Evolutionary conservation across 2,113 vertebrate genomes (phyloP).

Genomic region (Etia nguti): DNA sequence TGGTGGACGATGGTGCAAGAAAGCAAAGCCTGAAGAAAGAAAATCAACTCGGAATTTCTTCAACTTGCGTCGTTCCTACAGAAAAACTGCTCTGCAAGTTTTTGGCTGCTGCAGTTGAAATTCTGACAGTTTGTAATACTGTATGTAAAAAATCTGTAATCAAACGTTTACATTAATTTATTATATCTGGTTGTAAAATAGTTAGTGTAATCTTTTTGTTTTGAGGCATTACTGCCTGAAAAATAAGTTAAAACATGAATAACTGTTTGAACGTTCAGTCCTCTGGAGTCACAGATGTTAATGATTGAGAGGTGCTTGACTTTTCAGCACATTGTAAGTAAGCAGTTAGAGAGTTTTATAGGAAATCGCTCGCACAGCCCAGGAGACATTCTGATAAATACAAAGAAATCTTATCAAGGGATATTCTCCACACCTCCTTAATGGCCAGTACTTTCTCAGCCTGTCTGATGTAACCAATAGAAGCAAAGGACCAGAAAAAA

Average conservation of each 20-base stretch:
- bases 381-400: background rate
- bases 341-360: background rate
- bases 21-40: background rate
- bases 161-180: background rate
- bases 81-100: background rate
- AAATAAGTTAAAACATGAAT: background rate
- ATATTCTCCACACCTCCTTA: background rate
- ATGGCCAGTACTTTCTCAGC: background rate
- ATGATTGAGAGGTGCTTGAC: background rate
- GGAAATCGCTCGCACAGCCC: background rate
- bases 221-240: fast-evolving
- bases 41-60: background rate
- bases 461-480: background rate
- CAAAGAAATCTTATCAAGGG: background rate
- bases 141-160: background rate
- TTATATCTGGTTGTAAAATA: background rate
- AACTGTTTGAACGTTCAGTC: background rate
- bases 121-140: background rate
- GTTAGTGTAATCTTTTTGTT: background rate
- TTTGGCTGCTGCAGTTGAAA: background rate
- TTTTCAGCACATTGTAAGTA: background rate
- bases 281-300: background rate
- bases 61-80: background rate
- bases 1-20: background rate
- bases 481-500: background rate